Evolutionary conservation across 2,888 invertebrate genomes (phyloP).

Genomic region (Diarsia rubi): DNA sequence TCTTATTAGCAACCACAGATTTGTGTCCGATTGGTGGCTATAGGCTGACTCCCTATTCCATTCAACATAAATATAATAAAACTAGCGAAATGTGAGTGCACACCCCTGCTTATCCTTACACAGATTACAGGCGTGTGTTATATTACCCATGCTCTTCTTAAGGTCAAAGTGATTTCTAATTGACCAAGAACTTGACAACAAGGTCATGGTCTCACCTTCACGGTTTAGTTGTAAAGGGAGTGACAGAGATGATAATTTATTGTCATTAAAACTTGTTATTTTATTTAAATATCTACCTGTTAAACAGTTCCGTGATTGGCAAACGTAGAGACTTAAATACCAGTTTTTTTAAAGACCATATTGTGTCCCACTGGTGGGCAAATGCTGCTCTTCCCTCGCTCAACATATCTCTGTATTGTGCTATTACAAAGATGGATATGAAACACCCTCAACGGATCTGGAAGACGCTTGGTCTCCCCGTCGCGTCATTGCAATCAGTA

Average conservation of each 20-base stretch:
- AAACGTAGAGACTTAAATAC: background rate
- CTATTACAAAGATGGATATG: too few species aligned
- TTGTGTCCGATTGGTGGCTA: background rate
- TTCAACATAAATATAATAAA: background rate
- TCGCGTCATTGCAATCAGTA: too few species aligned
- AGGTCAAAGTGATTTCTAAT: background rate
- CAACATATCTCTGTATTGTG: too few species aligned
- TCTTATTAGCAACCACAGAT: background rate
- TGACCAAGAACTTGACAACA: slow-evolving; percentile 23
- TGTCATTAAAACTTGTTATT: background rate
- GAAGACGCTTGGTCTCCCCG: too few species aligned
- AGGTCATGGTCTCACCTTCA: slow-evolving; percentile 19
- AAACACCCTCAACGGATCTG: too few species aligned
- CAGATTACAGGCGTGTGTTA: too few species aligned
- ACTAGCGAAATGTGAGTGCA: too few species aligned
- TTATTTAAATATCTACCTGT: background rate
- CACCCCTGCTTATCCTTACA: too few species aligned
- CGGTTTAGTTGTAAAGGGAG: background rate
- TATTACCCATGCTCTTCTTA: background rate
- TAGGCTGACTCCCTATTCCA: background rate
- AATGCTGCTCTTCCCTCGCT: too few species aligned
- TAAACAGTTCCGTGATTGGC: background rate
- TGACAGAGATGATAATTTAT: background rate
- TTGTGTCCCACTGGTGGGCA: too few species aligned
- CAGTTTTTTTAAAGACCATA: background rate